Percentiles rank a stretch among this genome's conserved stretches.
Conservation (phyloP, 2,888 invertebrate species). For the Cheilosia pagana region DNA sequence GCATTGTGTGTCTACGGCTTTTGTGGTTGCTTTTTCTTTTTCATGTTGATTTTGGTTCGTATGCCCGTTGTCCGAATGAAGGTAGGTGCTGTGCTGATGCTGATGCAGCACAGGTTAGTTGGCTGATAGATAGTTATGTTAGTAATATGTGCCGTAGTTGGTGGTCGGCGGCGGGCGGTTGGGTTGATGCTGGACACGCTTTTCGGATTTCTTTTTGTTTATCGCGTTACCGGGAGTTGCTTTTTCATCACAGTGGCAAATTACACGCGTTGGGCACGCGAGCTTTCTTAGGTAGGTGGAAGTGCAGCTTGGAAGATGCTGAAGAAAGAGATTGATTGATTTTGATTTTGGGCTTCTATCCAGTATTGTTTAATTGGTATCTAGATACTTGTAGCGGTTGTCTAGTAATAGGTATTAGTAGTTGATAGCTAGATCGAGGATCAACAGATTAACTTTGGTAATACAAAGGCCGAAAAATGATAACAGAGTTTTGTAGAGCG, state of each 20-base stretch:
- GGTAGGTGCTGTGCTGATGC: not conserved
- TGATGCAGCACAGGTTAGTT: slow-evolving; percentile 9
- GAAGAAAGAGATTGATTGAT: not conserved
- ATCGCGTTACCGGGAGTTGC: slow-evolving; percentile 20
- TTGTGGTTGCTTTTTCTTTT: slow-evolving; percentile 10
- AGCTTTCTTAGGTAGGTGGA: slow-evolving; percentile 19
- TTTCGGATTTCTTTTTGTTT: slow-evolving; percentile 23
- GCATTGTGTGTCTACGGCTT: slow-evolving; percentile 1
- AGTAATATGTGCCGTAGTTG: slow-evolving; percentile 31
- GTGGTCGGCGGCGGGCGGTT: slow-evolving; percentile 34
- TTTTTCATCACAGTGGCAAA: not conserved
- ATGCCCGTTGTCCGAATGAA: not conserved
- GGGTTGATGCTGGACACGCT: slow-evolving; percentile 47
- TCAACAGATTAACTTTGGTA: too few relatives aligned
- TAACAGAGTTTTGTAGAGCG: too few relatives aligned
- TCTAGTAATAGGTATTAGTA: too few relatives aligned
- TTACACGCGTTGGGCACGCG: slow-evolving; percentile 40
- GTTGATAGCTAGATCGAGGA: too few relatives aligned
- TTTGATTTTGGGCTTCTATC: too few relatives aligned
- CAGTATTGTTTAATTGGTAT: too few relatives aligned
- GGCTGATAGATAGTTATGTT: slow-evolving; percentile 12
- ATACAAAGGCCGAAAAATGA: too few relatives aligned
- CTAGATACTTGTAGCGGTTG: too few relatives aligned
- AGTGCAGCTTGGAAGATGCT: not conserved
- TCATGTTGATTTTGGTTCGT: slow-evolving; percentile 14